phyloP scores from a whole-genome alignment of 1,140 invertebrate species.

The Spodoptera frugiperda region DNA sequence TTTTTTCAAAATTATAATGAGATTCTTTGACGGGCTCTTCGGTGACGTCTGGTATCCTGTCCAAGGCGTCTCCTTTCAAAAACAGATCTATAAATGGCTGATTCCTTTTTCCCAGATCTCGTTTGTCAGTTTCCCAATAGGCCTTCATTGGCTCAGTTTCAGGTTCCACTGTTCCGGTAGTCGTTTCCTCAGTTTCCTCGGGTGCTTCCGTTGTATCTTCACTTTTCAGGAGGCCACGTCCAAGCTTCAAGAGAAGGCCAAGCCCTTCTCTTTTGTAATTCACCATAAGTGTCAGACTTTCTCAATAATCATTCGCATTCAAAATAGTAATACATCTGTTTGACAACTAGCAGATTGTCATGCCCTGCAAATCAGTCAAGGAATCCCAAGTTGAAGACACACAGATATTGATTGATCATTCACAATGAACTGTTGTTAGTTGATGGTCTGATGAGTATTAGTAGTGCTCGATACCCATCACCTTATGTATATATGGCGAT shows the following conservation, averaged over 20 bases:
- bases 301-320: conserved; percentile 69
- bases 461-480: conserved; percentile 61
- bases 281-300: conserved; percentile 78
- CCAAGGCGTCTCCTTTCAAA: conserved; percentile 69
- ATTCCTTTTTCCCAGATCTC: conserved; percentile 68
- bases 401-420: conserved; percentile 79
- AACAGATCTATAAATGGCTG: conserved; percentile 76
- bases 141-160: conserved; percentile 77
- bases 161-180: conserved; percentile 53
- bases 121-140: conserved; percentile 80
- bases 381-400: conserved; percentile 84
- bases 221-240: conserved; percentile 61
- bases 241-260: conserved; percentile 78
- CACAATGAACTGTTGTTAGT: conserved; percentile 70
- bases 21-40: conserved; percentile 78
- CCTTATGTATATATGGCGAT: conserved; percentile 60
- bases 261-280: conserved; percentile 80
- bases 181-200: conserved; percentile 52
- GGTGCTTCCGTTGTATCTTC: conserved; percentile 64
- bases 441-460: conserved; percentile 61
- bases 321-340: conserved; percentile 71
- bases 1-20: conserved; percentile 76
- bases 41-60: conserved; percentile 77
- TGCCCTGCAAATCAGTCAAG: conserved; percentile 84
- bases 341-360: conserved; percentile 75